phyloP scores from a whole-genome alignment of 2,888 invertebrate species.

The Slavum lentiscoides region DNA sequence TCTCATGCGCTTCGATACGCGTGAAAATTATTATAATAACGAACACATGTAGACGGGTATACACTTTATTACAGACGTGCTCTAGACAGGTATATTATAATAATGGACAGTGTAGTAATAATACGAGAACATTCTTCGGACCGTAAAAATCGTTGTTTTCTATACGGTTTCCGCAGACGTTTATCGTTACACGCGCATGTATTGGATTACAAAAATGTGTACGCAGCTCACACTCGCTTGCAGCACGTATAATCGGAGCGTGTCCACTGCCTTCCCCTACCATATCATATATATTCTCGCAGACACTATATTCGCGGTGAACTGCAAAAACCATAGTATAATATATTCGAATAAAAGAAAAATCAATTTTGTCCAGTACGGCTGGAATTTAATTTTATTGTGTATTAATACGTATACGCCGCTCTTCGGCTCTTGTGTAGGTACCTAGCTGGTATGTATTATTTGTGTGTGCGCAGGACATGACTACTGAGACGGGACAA shows the following conservation, averaged over 20 bases:
- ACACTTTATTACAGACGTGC: too few species aligned
- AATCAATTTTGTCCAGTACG: slow-evolving; percentile 14
- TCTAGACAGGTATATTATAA: too few species aligned
- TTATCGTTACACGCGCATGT: neutral
- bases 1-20: neutral
- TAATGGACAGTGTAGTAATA: neutral
- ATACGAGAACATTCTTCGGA: neutral
- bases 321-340: neutral
- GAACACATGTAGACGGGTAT: neutral
- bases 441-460: too few species aligned
- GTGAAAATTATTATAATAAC: neutral
- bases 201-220: neutral
- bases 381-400: neutral
- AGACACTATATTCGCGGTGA: neutral
- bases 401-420: neutral
- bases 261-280: neutral
- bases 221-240: neutral
- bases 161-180: neutral
- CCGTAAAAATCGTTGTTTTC: slow-evolving; percentile 23
- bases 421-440: too few species aligned
- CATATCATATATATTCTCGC: too few species aligned
- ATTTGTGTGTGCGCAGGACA: neutral
- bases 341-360: neutral
- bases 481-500: neutral
- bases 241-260: slow-evolving; percentile 38